These are phyloP conservation scores for Oryzias woworae DNA, from an alignment of 2,113 vertebrate genomes.

Conservation along the genomic window DNA sequence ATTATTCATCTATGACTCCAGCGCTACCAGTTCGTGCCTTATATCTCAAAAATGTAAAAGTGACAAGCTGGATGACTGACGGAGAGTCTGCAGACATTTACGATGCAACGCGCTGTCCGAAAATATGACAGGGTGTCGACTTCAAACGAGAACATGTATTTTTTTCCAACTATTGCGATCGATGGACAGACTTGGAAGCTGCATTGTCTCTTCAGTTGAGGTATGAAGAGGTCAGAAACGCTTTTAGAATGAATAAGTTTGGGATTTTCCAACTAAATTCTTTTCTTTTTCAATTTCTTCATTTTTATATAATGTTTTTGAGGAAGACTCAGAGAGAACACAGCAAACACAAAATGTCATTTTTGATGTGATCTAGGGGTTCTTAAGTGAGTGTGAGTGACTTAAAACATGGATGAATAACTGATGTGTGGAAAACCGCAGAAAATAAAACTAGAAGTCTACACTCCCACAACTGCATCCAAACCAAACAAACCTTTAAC, in stretches of 20 bases:
- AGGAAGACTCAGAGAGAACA: constrained; percentile 40
- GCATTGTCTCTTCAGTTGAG: constrained; percentile 15
- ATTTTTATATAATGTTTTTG: constrained; percentile 5
- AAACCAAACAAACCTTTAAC: constrained; percentile 43
- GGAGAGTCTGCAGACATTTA: constrained; percentile 50
- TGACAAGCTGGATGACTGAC: constrained; percentile 37
- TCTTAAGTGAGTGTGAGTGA: constrained; percentile 50
- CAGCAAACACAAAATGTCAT: constrained; percentile 39
- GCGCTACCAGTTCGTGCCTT: constrained; percentile 46
- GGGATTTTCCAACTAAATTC: constrained; percentile 26
- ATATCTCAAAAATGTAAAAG: constrained; percentile 53
- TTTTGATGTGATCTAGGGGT: constrained; percentile 58
- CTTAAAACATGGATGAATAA: constrained; percentile 57
- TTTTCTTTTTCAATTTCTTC: background rate
- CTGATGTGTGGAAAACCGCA: constrained; percentile 51
- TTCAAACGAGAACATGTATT: constrained; percentile 26
- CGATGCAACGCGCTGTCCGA: constrained; percentile 33
- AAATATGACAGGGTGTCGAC: constrained; percentile 29
- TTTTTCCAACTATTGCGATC: constrained; percentile 17
- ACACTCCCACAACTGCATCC: background rate
- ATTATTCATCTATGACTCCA: constrained; percentile 65
- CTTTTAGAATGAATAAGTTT: constrained; percentile 32
- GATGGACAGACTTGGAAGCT: constrained; percentile 26
- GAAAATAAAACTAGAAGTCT: constrained; percentile 57
- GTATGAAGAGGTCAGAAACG: constrained; percentile 26